Evolutionary conservation across 2,888 invertebrate species (phyloP).

Genomic region (Lasioglossum oenotherae): DNA sequence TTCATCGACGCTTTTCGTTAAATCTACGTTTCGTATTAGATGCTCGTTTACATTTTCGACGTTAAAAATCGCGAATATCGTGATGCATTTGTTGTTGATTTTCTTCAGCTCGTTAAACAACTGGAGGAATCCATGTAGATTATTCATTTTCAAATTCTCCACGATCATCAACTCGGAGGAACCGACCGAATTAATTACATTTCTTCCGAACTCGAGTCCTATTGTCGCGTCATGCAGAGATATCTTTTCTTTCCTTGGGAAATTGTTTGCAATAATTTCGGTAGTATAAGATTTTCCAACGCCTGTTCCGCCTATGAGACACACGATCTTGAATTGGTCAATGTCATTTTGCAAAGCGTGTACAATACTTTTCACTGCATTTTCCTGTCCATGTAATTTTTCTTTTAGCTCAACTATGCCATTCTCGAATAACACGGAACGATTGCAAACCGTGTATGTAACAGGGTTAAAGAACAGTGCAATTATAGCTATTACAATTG

Average conservation of each 20-base stretch:
- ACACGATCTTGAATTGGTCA: conserved; percentile 69
- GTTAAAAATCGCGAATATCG: conserved; percentile 76
- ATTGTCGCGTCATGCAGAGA: conserved; percentile 72
- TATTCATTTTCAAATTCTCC: conserved; percentile 76
- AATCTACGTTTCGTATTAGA: conserved; percentile 64
- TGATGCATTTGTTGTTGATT: conserved; percentile 66
- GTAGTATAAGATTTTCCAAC: conserved; percentile 80
- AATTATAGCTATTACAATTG: conserved; percentile 49
- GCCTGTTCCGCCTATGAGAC: conserved; percentile 79
- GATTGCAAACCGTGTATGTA: conserved; percentile 57
- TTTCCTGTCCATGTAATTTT: conserved; percentile 76
- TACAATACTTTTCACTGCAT: conserved; percentile 67
- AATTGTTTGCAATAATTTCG: conserved; percentile 75
- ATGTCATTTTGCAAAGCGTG: conserved; percentile 57
- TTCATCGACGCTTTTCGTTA: conserved; percentile 57
- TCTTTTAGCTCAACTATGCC: conserved; percentile 68
- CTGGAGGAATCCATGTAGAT: conserved; percentile 67
- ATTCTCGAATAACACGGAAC: conserved; percentile 67
- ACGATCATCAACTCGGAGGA: conserved; percentile 77
- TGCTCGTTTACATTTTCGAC: conserved; percentile 67
- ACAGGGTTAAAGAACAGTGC: conserved; percentile 45
- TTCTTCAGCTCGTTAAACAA: conserved; percentile 50
- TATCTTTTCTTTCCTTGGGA: conserved; percentile 61
- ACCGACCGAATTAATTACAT: conserved; percentile 62
- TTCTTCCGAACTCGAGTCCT: conserved; percentile 43